These are phyloP conservation scores for Protomyctophum bolini DNA, from an alignment of 2,113 vertebrate species.

Conservation along the genomic window DNA sequence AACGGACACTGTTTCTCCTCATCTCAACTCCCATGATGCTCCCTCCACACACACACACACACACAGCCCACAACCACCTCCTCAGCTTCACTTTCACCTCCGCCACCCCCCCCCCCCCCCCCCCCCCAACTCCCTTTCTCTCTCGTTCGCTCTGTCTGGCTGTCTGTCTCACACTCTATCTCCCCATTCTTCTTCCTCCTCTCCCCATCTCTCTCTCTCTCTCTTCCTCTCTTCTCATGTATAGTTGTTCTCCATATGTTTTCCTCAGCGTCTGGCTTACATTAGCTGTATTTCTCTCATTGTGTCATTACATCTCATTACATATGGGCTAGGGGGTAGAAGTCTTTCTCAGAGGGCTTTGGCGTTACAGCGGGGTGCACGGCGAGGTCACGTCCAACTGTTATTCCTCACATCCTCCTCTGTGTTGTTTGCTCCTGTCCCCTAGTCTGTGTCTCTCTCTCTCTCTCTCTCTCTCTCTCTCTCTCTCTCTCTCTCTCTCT, in stretches of 20 bases:
- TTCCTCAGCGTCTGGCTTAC: conserved; percentile 68
- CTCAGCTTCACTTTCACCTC: conserved; percentile 75
- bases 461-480: conserved; percentile 32
- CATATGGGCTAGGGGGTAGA: conserved; percentile 57
- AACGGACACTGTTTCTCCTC: conserved; percentile 98
- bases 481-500: conserved; percentile 18
- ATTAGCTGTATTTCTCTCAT: conserved; percentile 69
- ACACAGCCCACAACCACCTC: conserved; percentile 84
- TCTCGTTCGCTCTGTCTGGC: conserved; percentile 22
- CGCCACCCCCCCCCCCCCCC: not conserved
- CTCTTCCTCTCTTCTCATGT: conserved; percentile 37
- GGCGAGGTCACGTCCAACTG: conserved; percentile 52
- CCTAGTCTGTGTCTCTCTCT: conserved; percentile 46
- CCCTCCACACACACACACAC: conserved; percentile 54
- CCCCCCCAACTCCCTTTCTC: not conserved
- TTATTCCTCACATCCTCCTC: conserved; percentile 47
- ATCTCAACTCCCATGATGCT: conserved; percentile 91
- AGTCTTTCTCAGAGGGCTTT: conserved; percentile 54
- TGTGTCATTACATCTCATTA: conserved; percentile 72
- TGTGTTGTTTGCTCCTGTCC: not conserved
- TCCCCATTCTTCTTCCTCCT: not conserved
- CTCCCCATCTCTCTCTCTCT: conserved; percentile 7
- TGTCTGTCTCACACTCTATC: conserved; percentile 57
- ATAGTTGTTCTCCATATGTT: conserved; percentile 1
- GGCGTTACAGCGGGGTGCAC: conserved; percentile 55